Percentiles rank a stretch among this genome's conserved stretches.
Conservation (phyloP, 2,113 vertebrate species). For the Blennius ocellaris region DNA sequence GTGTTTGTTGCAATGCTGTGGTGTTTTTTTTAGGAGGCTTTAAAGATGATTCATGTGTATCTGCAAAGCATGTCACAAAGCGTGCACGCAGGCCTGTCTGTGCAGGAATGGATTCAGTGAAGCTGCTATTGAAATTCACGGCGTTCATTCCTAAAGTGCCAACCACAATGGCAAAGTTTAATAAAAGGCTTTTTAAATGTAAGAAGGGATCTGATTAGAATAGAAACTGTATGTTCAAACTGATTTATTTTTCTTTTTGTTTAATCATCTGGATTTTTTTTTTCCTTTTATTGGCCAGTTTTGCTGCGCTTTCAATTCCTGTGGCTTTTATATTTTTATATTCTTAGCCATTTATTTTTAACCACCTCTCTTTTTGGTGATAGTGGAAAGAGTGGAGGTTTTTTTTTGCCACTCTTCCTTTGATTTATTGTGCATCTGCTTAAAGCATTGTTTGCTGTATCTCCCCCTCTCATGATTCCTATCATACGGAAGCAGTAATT, state of each 20-base stretch:
- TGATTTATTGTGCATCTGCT: constrained; percentile 24
- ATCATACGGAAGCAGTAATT: neutral
- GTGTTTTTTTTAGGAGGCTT: constrained; percentile 21
- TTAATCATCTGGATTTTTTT: neutral
- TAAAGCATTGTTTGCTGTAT: constrained; percentile 13
- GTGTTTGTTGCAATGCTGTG: constrained; percentile 20
- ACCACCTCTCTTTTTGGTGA: constrained; percentile 10
- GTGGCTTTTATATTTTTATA: constrained; percentile 22
- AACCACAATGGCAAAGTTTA: neutral
- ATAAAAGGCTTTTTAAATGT: constrained; percentile 4
- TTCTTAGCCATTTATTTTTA: constrained; percentile 13
- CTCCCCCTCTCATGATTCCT: constrained; percentile 8
- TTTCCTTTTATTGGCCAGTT: constrained; percentile 4
- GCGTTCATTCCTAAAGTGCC: neutral
- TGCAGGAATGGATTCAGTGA: neutral
- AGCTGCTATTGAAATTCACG: neutral
- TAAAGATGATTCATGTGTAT: constrained; percentile 40
- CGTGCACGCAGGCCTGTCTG: neutral
- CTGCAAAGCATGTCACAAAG: constrained; percentile 4
- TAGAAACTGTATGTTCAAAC: neutral
- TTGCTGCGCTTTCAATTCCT: constrained; percentile 13
- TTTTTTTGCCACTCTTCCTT: constrained; percentile 1
- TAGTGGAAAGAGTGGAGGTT: neutral
- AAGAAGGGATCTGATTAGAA: constrained; percentile 4
- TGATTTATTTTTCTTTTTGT: neutral